Conservation (phyloP, 2,888 invertebrate genomes). For the Argynnis bischoffii region DNA sequence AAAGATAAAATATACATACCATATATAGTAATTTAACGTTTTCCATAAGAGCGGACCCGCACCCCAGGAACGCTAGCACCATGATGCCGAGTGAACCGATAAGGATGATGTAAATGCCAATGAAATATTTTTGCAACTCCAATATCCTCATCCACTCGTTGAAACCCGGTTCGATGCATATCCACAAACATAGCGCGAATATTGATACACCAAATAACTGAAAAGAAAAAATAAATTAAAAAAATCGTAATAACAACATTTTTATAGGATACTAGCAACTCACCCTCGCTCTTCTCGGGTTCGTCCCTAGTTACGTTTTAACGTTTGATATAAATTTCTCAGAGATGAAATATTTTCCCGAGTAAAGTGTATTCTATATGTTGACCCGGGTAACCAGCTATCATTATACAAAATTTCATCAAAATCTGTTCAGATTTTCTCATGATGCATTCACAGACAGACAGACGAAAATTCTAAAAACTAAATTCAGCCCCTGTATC, state of each 20-base stretch:
- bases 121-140: conserved; percentile 89
- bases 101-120: conserved; percentile 91
- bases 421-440: too few species aligned
- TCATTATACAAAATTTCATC: too few species aligned
- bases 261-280: too few species aligned
- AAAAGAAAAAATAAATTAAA: conserved; percentile 40
- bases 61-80: conserved; percentile 90
- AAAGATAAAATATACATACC: conserved; percentile 77
- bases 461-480: too few species aligned
- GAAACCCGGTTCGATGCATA: conserved; percentile 90
- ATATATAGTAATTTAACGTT: conserved; percentile 85
- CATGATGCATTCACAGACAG: too few species aligned
- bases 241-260: background rate
- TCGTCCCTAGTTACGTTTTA: too few species aligned
- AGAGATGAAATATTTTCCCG: too few species aligned
- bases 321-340: too few species aligned
- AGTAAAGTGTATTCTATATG: too few species aligned
- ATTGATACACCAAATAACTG: conserved; percentile 90
- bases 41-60: conserved; percentile 91
- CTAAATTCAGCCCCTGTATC: too few species aligned
- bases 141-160: conserved; percentile 91
- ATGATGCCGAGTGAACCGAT: conserved; percentile 87
- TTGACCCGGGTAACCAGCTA: too few species aligned
- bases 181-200: conserved; percentile 91
- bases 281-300: too few species aligned